phyloP scores from a whole-genome alignment of 2,797 vertebrate genomes.

The Numenius phaeopus region DNA sequence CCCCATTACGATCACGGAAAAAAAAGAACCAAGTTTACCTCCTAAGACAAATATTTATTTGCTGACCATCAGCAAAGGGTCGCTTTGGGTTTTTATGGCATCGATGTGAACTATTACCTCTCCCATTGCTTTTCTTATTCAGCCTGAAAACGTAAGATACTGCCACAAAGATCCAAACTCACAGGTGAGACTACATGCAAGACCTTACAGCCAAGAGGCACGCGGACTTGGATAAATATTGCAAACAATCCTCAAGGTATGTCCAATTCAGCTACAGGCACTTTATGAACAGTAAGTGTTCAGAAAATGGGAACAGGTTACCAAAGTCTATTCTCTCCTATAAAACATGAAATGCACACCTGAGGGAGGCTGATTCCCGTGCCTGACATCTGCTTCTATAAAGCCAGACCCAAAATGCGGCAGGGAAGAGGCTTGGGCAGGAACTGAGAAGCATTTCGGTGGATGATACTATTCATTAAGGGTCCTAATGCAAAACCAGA shows the following conservation, averaged over 20 bases:
- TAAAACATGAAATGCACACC: background rate
- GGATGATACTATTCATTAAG: background rate
- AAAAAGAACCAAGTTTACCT: background rate
- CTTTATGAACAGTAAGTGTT: background rate
- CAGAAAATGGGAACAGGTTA: background rate
- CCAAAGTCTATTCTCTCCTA: background rate
- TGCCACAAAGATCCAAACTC: background rate
- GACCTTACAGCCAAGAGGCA: background rate
- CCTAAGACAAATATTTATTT: slow-evolving; percentile 8
- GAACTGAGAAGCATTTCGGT: background rate
- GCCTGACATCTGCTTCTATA: background rate
- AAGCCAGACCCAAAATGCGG: background rate
- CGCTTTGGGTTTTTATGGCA: background rate
- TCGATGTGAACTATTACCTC: background rate
- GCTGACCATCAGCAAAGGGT: background rate
- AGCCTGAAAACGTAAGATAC: background rate
- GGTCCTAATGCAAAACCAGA: background rate
- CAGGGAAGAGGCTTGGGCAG: background rate
- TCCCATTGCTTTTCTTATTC: background rate
- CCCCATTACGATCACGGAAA: background rate
- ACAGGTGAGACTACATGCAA: background rate
- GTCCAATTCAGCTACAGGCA: background rate
- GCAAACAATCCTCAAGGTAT: background rate
- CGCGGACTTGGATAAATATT: background rate
- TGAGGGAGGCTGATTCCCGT: background rate